Evolutionary conservation across 1,140 invertebrate species (phyloP), one percentile per base, ranked within the genome.

Genomic region (Cheumatopsyche charites): DNA sequence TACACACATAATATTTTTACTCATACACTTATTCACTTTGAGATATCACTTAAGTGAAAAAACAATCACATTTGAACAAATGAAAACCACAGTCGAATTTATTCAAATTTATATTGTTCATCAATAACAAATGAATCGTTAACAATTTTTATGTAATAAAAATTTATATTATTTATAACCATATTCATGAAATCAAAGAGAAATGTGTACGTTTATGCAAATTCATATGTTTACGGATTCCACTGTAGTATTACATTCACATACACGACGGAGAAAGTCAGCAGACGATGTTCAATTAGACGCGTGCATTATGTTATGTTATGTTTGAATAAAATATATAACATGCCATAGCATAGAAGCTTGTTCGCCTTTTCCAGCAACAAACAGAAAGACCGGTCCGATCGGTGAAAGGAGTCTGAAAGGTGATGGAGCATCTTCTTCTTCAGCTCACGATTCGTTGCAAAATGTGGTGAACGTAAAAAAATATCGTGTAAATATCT

Each of bases 271-370:
- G 62, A 63, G 62, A 63, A 63, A 63, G 62, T 15, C 12, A 29
- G 62, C 62, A 63, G 62, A 63, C 26, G 62, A 63, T 63, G 17
- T 63, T 63, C 62, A 63, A 63, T 63, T 63, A 63, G 62, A 19
- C 23, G 41, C 23, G 13, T 19, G 45, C 45, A n/a, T 49, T 19
- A 15, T 49, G 17, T 15, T 49, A 13, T 15, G 45, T 19, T 19
- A 49, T 49, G 17, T 19, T 4, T 49, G 45, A 15, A 19, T 19
- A n/a, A 49, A 49, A 15, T 15, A 49, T n/a, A n/a, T n/a, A n/a
- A n/a, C 29, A 36, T 36, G 29, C 3, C 3, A 36, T 9, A 36
- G 29, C 9, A 9, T 9, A 36, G 29, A 36, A 4, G 29, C 15
- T 15, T 23, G 55, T 23, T 58, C 23, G 21, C 55, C 55, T 58